phyloP scores from a whole-genome alignment of 2,113 vertebrate genomes.

The Nerophis ophidion region DNA sequence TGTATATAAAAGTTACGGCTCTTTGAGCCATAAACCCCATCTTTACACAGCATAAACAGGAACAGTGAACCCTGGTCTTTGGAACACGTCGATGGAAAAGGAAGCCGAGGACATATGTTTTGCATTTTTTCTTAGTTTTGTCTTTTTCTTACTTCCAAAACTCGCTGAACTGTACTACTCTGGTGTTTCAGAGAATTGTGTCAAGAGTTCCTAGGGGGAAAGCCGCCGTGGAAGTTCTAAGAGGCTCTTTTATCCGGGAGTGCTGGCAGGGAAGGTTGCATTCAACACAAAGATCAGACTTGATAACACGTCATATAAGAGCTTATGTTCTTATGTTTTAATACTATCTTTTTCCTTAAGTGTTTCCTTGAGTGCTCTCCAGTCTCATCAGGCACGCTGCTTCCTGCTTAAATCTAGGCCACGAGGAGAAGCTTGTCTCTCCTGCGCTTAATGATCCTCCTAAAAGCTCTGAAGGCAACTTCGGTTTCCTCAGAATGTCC shows the following conservation, averaged over 20 bases:
- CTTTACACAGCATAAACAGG: no score
- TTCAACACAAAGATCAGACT: background rate
- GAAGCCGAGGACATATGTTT: no score
- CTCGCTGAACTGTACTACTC: background rate
- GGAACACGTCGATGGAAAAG: no score
- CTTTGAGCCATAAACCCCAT: no score
- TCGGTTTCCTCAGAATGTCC: conserved; percentile 9
- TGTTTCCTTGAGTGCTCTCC: conserved; percentile 36
- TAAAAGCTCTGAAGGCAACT: conserved; percentile 27
- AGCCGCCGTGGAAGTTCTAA: background rate
- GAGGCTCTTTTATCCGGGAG: background rate
- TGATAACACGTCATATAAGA: conserved; percentile 3
- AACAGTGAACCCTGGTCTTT: no score
- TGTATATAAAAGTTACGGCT: no score
- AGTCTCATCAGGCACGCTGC: conserved; percentile 8
- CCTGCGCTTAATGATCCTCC: conserved; percentile 36
- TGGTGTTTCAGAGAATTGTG: background rate
- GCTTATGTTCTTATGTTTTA: conserved; percentile 11
- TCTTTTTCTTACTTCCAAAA: background rate
- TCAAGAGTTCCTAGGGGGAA: background rate
- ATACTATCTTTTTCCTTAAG: conserved; percentile 31
- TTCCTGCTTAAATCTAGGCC: conserved; percentile 18
- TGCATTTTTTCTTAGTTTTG: background rate
- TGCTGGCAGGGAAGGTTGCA: background rate
- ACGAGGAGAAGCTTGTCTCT: conserved; percentile 9